These are phyloP conservation scores for Aviceda subcristata DNA, from an alignment of 2,113 vertebrate genomes.

Conservation along the genomic window DNA sequence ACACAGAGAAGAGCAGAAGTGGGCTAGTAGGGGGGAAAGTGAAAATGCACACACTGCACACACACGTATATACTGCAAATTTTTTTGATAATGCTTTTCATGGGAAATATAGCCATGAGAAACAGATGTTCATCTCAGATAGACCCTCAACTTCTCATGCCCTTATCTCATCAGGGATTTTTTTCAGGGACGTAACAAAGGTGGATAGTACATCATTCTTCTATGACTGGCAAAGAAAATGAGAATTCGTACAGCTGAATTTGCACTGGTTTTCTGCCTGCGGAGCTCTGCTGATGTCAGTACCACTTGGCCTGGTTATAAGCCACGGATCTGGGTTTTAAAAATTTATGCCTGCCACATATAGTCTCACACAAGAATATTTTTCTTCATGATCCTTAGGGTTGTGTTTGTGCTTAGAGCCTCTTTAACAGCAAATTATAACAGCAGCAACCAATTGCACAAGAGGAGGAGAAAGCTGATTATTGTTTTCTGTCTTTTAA, in stretches of 20 bases:
- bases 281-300: not conserved
- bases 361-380: not conserved
- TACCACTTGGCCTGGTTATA: not conserved
- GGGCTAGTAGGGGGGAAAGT: not conserved
- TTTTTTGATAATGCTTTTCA: not conserved
- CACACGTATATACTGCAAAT: not conserved
- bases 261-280: not conserved
- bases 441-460: not conserved
- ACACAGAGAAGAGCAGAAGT: not conserved
- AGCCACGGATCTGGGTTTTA: not conserved
- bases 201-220: not conserved
- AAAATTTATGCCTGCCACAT: not conserved
- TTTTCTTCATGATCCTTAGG: not conserved
- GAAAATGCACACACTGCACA: not conserved
- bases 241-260: not conserved
- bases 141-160: not conserved
- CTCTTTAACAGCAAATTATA: not conserved
- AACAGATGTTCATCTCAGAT: not conserved
- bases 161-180: not conserved
- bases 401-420: not conserved
- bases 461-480: not conserved
- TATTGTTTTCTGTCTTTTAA: conserved; percentile 5
- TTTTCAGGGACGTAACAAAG: not conserved
- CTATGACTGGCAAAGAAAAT: not conserved
- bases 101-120: not conserved